These are phyloP conservation scores for Poeciliopsis turrubarensis DNA, from an alignment of 2,113 vertebrate species.

Conservation along the genomic window DNA sequence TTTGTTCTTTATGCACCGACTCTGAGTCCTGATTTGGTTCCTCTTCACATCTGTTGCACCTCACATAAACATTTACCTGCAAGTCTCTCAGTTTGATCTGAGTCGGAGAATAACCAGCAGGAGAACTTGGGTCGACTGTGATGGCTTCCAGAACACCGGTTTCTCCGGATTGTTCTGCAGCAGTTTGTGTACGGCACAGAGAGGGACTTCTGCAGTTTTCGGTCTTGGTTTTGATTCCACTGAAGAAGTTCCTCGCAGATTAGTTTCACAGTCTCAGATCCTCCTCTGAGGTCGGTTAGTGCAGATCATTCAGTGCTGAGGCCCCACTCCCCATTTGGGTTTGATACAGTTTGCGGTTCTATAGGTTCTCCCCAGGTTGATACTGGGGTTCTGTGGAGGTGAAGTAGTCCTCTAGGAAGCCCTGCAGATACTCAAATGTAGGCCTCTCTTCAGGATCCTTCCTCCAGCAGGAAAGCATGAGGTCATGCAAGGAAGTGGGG, in stretches of 20 bases:
- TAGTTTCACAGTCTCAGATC: slow-evolving; percentile 65
- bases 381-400: slow-evolving; percentile 98
- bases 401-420: slow-evolving; percentile 99
- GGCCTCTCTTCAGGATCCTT: slow-evolving; percentile 95
- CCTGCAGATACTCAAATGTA: slow-evolving; percentile 97
- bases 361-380: slow-evolving; percentile 97
- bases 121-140: slow-evolving; percentile 34
- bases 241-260: slow-evolving; percentile 53
- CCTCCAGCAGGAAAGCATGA: slow-evolving; percentile 97
- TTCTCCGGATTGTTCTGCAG: slow-evolving; percentile 43
- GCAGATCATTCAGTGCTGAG: slow-evolving; percentile 62
- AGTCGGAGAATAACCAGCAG: slow-evolving; percentile 22
- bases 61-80: slow-evolving; percentile 34
- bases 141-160: slow-evolving; percentile 40
- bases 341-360: slow-evolving; percentile 61
- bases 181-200: slow-evolving; percentile 27
- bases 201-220: slow-evolving; percentile 25
- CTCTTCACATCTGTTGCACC: slow-evolving; percentile 44
- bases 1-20: slow-evolving; percentile 12
- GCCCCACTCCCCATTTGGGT: slow-evolving; percentile 3
- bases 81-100: slow-evolving; percentile 16
- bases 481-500: slow-evolving; percentile 93
- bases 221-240: slow-evolving; percentile 39
- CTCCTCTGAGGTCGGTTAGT: slow-evolving; percentile 73
- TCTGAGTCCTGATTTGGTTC: slow-evolving; percentile 52